phyloP scores from a whole-genome alignment of 1,140 invertebrate species.

The Grapholita molesta region DNA sequence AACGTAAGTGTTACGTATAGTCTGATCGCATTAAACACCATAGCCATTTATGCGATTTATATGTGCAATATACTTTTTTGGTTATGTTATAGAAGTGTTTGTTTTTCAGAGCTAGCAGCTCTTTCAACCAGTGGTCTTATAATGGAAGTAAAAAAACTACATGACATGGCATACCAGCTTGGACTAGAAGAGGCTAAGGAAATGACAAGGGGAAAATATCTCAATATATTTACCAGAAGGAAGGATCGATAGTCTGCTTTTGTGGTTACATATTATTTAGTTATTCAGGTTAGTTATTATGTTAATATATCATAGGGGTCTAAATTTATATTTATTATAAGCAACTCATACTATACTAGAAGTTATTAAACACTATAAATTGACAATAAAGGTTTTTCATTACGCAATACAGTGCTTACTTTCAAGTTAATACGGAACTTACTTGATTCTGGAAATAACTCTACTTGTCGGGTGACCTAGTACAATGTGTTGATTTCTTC shows the following conservation, averaged over 20 bases:
- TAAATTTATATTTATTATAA: no score
- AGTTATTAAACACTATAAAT: no score
- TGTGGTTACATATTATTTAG: background rate
- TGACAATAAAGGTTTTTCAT: no score
- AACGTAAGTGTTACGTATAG: slow-evolving; percentile 79
- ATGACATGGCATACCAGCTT: slow-evolving; percentile 95
- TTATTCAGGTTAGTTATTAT: background rate
- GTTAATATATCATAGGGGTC: background rate
- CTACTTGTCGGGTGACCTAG: no score
- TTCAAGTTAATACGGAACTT: no score
- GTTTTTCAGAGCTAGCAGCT: slow-evolving; percentile 86
- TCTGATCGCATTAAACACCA: background rate
- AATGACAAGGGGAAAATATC: slow-evolving; percentile 96
- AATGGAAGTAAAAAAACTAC: slow-evolving; percentile 94
- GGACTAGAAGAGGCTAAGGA: slow-evolving; percentile 96
- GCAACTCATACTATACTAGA: no score
- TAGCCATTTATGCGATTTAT: background rate
- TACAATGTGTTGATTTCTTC: no score
- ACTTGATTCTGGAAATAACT: no score
- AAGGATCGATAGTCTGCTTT: slow-evolving; percentile 41
- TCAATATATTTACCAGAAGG: slow-evolving; percentile 87
- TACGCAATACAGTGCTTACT: no score
- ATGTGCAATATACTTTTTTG: background rate
- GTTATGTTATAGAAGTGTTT: slow-evolving; percentile 20
- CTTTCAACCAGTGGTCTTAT: slow-evolving; percentile 89